Conservation (phyloP, 2,888 invertebrate species). For the Acleris literana region DNA sequence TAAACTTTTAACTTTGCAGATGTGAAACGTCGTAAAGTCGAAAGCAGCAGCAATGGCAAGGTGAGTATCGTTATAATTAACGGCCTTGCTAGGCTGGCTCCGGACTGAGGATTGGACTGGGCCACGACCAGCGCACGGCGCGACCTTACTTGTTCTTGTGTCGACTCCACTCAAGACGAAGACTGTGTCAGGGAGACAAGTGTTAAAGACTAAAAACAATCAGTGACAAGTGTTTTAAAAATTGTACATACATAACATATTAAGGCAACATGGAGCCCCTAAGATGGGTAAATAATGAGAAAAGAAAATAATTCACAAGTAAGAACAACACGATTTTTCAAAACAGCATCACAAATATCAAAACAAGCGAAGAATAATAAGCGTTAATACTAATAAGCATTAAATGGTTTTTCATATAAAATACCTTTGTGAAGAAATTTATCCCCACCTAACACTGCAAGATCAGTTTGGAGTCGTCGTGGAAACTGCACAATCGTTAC, state of each 20-base stretch:
- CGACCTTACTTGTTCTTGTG: conserved; percentile 2
- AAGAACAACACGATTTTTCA: neutral
- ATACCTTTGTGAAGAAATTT: neutral
- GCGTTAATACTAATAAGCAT: neutral
- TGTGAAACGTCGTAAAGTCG: conserved; percentile 93
- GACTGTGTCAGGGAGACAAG: conserved; percentile 5
- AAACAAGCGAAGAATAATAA: neutral
- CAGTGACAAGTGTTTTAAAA: conserved; percentile 27
- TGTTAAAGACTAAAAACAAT: conserved; percentile 24
- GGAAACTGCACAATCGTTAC: neutral
- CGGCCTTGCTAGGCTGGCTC: conserved; percentile 69
- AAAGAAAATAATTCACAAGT: neutral
- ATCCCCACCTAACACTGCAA: neutral
- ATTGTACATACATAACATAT: conserved; percentile 15
- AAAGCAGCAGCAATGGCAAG: conserved; percentile 89
- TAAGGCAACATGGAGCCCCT: conserved; percentile 24
- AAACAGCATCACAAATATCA: neutral
- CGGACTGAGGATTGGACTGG: conserved; percentile 86
- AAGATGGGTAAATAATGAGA: neutral
- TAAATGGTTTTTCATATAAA: neutral
- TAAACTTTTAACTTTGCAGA: conserved; percentile 78
- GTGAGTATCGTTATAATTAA: conserved; percentile 87
- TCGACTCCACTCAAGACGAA: conserved; percentile 10
- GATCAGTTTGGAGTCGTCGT: neutral
- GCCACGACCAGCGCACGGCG: conserved; percentile 50